Evolutionary conservation across 1,140 invertebrate species (phyloP).

Genomic region (Heliconius hermathena): DNA sequence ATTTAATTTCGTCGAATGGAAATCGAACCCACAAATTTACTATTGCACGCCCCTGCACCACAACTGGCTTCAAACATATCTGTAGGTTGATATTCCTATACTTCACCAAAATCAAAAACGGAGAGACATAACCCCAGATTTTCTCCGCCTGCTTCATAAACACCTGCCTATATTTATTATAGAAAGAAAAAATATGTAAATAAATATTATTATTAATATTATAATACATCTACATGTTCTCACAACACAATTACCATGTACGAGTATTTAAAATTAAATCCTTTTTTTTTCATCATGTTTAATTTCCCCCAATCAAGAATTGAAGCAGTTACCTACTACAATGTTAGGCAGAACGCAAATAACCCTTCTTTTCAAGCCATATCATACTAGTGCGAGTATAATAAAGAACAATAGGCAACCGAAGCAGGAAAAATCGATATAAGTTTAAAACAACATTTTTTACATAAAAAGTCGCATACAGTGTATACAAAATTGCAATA

Average conservation of each 20-base stretch:
- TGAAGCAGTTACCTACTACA: neutral
- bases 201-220: too few relatives aligned
- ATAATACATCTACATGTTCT: too few relatives aligned
- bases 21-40: too few relatives aligned
- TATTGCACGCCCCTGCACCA: too few relatives aligned
- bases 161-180: too few relatives aligned
- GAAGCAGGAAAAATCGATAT: constrained; percentile 12
- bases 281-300: neutral
- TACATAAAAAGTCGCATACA: constrained; percentile 14
- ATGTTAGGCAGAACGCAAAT: neutral
- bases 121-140: too few relatives aligned
- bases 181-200: too few relatives aligned
- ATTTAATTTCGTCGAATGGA: too few relatives aligned
- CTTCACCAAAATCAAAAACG: too few relatives aligned
- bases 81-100: too few relatives aligned
- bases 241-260: neutral
- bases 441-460: constrained; percentile 11
- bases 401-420: constrained; percentile 7
- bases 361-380: neutral
- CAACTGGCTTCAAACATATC: too few relatives aligned
- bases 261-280: neutral
- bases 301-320: neutral
- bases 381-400: neutral
- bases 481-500: constrained; percentile 17
- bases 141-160: too few relatives aligned